Percentiles rank a stretch among this genome's conserved stretches.
Conservation (phyloP, 2,888 invertebrate species). For the Microctonus hyperodae region DNA sequence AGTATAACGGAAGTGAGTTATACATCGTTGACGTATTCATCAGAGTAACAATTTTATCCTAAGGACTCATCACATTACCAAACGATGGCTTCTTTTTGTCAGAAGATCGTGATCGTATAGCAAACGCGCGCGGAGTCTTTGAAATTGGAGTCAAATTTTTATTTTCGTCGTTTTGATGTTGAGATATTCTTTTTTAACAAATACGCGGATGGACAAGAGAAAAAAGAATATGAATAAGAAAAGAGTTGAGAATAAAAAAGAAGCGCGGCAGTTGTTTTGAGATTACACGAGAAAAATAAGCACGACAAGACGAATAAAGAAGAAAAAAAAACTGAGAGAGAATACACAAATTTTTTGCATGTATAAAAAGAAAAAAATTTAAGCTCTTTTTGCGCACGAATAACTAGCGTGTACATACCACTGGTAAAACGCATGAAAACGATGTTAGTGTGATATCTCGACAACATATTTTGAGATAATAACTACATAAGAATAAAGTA, state of each 20-base stretch:
- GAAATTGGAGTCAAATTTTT: slow-evolving; percentile 43
- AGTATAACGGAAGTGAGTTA: slow-evolving; percentile 26
- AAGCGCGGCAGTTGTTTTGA: slow-evolving; percentile 15
- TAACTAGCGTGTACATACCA: slow-evolving; percentile 37
- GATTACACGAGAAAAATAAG: too few relatives aligned
- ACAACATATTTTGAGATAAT: slow-evolving; percentile 43
- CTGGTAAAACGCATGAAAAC: slow-evolving; percentile 40
- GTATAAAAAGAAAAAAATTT: slow-evolving; percentile 9
- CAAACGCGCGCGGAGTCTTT: slow-evolving; percentile 34
- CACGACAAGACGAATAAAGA: too few relatives aligned
- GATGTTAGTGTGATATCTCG: slow-evolving; percentile 43
- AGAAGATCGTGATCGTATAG: background rate
- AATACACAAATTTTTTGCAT: too few relatives aligned
- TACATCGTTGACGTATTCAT: background rate
- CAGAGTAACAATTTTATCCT: slow-evolving; percentile 8
- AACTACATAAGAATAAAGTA: slow-evolving; percentile 16
- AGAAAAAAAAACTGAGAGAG: slow-evolving; percentile 10
- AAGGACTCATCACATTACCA: background rate
- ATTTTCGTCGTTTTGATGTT: slow-evolving; percentile 34
- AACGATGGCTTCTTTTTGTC: background rate
- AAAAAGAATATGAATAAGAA: slow-evolving; percentile 13
- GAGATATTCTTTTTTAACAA: slow-evolving; percentile 29
- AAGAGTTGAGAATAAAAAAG: slow-evolving; percentile 14
- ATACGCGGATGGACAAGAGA: slow-evolving; percentile 3
- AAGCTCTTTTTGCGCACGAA: background rate